phyloP scores from a whole-genome alignment of 1,140 invertebrate genomes.

The Chymomyza costata region DNA sequence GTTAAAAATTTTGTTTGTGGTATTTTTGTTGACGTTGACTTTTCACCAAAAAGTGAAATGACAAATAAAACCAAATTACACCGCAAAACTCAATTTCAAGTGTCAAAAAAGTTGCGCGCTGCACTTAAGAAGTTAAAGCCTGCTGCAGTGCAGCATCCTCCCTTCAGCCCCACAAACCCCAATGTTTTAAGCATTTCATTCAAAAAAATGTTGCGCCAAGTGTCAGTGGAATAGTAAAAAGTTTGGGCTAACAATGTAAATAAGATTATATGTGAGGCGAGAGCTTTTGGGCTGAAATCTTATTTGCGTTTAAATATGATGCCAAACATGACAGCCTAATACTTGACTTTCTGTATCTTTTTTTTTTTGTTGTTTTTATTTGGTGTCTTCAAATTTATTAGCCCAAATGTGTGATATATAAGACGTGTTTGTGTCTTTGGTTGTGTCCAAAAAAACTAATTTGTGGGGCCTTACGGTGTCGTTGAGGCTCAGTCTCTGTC shows the following conservation, averaged over 20 bases:
- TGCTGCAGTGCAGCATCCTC: neutral
- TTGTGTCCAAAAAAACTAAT: slow-evolving; percentile 46
- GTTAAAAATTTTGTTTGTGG: slow-evolving; percentile 3
- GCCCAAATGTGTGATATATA: slow-evolving; percentile 53
- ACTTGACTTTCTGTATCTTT: too few relatives aligned
- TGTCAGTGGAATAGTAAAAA: slow-evolving; percentile 19
- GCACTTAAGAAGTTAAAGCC: slow-evolving; percentile 66
- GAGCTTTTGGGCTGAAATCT: too few relatives aligned
- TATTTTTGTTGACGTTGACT: slow-evolving; percentile 21
- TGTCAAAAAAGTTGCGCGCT: slow-evolving; percentile 62
- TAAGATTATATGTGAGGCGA: slow-evolving; percentile 44
- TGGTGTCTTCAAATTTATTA: slow-evolving; percentile 44
- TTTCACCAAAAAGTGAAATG: slow-evolving; percentile 9
- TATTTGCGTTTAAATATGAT: slow-evolving; percentile 35
- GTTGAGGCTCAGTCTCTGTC: too few relatives aligned
- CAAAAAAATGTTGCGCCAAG: slow-evolving; percentile 19
- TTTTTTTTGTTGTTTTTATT: too few relatives aligned
- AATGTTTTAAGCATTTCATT: slow-evolving; percentile 14
- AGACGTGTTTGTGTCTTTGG: slow-evolving; percentile 41
- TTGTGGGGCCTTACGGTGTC: slow-evolving; percentile 23
- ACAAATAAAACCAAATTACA: slow-evolving; percentile 72
- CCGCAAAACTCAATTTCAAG: slow-evolving; percentile 70
- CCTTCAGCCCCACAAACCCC: neutral
- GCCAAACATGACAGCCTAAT: slow-evolving; percentile 20
- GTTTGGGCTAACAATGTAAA: slow-evolving; percentile 37